Base-by-base conservation (phyloP, 2,113 vertebrate genomes). In the Microtus pennsylvanicus region DNA sequence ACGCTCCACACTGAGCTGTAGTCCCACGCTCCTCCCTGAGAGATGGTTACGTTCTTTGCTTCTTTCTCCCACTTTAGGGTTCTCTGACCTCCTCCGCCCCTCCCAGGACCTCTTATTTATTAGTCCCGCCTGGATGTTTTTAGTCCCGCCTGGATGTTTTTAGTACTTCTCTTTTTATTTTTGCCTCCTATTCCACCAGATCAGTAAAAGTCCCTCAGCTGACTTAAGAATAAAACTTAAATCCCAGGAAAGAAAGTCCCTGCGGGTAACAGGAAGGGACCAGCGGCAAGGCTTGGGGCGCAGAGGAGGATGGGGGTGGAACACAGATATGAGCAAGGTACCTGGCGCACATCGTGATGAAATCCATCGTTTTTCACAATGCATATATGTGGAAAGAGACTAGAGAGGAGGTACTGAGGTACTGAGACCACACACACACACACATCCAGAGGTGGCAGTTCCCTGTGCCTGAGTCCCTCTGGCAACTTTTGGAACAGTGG, bases 231-330 rank as follows among this genome's bases (percentile, higher is more conserved):
- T 90, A 78, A 72, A 91, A 52, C 9, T 47, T 86, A 94, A 96
- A 94, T 95, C 74, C 77, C 86, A 89, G 72, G 87, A 93, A 94
- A 96, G 94, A 97, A 97, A 96, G 96, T 96, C 92, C 92, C 90
- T 1, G 0, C 2, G 74, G 70, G 69, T 72, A 85, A 65, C 69
- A 70, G 85, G 85, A 70, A 87, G 85, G 85, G 85, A 17, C 85
- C 47, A 6, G 65, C 14, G 47, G 65, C 16, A 22, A 35, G 63
- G 63, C 14, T 4, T 33, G 30, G 30, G 83, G 30, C 7, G 2
- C 17, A 9, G 38, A 19, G 12, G 26, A 42, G n/a, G n/a, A 13
- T 30, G n/a, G 16, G n/a, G 82, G 63, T 12, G 65, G 65, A 19
- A 30, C 38, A 45, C 12, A 45, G 16, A 42, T 65, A 11, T 38